Conservation (phyloP, 2,113 vertebrate species). For the Channa argus region DNA sequence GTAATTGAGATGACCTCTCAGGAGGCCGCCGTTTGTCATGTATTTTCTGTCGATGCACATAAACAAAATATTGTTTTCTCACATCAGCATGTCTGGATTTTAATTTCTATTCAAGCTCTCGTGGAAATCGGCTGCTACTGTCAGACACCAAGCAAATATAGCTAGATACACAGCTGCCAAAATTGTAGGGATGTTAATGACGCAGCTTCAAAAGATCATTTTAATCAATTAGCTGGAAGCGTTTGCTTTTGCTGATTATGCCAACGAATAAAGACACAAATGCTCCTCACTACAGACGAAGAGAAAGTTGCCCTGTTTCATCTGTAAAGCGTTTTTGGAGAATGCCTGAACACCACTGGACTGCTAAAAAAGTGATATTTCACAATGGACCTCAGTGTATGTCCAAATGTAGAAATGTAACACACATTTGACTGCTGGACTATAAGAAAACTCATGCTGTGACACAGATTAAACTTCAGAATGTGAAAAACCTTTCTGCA, state of each 20-base stretch:
- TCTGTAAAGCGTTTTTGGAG: constrained; percentile 36
- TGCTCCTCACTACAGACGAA: constrained; percentile 26
- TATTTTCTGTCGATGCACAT: constrained; percentile 31
- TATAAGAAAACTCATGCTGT: constrained; percentile 45
- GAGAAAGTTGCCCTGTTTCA: constrained; percentile 17
- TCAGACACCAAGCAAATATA: constrained; percentile 14
- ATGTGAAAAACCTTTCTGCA: constrained; percentile 29
- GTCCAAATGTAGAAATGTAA: constrained; percentile 44
- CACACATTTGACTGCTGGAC: constrained; percentile 39
- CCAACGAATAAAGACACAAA: constrained; percentile 27
- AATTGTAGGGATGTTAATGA: constrained; percentile 32
- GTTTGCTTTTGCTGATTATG: constrained; percentile 34
- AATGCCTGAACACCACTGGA: constrained; percentile 28
- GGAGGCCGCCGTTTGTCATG: constrained; percentile 14
- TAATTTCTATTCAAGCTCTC: constrained; percentile 3
- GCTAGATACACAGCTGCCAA: constrained; percentile 22
- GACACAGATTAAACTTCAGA: constrained; percentile 46
- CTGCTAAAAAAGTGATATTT: constrained; percentile 55
- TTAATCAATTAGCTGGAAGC: constrained; percentile 57
- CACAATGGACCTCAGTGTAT: constrained; percentile 22
- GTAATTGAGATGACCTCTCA: constrained; percentile 32
- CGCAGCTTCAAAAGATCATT: constrained; percentile 41
- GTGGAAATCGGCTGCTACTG: background rate
- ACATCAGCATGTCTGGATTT: constrained; percentile 35
- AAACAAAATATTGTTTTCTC: constrained; percentile 6